These are phyloP conservation scores for Hirundo rustica DNA, from an alignment of 2,797 vertebrate genomes.

Conservation along the genomic window DNA sequence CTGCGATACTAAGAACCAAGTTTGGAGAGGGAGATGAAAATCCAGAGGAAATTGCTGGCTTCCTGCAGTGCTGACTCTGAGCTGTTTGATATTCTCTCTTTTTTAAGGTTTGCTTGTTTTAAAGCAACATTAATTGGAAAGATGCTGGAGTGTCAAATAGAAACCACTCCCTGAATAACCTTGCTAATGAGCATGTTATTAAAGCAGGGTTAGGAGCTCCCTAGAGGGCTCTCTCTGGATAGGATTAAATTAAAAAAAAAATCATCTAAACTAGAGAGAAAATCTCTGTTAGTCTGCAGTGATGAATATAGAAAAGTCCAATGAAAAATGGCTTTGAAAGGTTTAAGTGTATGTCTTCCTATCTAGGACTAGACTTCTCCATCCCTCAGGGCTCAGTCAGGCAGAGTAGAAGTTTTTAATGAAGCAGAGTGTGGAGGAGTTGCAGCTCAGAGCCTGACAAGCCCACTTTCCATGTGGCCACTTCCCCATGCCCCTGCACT, in stretches of 20 bases:
- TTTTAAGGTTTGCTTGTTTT: conserved; percentile 68
- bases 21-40: conserved; percentile 50
- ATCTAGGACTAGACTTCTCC: conserved; percentile 32
- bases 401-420: conserved; percentile 63
- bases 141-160: conserved; percentile 63
- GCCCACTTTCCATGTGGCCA: not conserved
- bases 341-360: conserved; percentile 60
- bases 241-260: conserved; percentile 70
- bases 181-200: conserved; percentile 70
- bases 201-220: conserved; percentile 69
- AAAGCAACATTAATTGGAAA: conserved; percentile 68
- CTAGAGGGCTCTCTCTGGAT: conserved; percentile 58
- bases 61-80: conserved; percentile 30
- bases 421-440: conserved; percentile 36
- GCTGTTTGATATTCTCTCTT: conserved; percentile 45
- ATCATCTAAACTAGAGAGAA: conserved; percentile 62
- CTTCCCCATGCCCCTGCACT: not conserved
- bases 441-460: conserved; percentile 13
- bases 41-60: conserved; percentile 53
- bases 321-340: conserved; percentile 76
- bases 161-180: conserved; percentile 69
- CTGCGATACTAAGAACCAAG: not conserved
- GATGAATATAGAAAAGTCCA: conserved; percentile 72
- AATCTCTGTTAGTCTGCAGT: conserved; percentile 63
- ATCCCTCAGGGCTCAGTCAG: conserved; percentile 41